Evolutionary conservation across 2,113 vertebrate species (phyloP).

Genomic region (Herpetotheres cachinnans): DNA sequence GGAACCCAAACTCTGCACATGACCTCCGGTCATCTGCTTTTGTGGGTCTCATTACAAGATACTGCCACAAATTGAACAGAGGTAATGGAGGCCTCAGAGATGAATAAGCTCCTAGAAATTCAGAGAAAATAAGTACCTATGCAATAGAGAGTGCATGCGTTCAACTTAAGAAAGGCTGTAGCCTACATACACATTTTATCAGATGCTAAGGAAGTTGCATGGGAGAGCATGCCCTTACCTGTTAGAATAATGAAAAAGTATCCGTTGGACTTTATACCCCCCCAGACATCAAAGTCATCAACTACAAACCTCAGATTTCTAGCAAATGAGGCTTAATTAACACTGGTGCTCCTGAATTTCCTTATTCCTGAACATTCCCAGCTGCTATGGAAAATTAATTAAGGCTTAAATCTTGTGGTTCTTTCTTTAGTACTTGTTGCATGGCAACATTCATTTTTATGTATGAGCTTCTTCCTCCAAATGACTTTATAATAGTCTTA

Average conservation of each 20-base stretch:
- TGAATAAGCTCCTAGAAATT: not conserved
- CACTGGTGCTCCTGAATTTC: not conserved
- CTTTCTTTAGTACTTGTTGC: constrained; percentile 64
- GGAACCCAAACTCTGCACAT: not conserved
- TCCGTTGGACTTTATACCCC: not conserved
- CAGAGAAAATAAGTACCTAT: not conserved
- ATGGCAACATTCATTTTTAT: constrained; percentile 65
- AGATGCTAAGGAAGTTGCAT: not conserved
- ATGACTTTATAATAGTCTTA: constrained; percentile 32
- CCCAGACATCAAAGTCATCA: not conserved
- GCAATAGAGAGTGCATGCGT: accelerated
- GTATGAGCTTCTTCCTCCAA: constrained; percentile 38
- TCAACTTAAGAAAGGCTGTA: not conserved
- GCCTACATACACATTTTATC: not conserved
- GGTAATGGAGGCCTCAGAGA: not conserved
- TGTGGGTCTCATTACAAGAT: not conserved
- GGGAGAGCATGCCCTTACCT: not conserved
- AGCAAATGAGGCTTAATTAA: constrained; percentile 40
- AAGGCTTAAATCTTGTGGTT: constrained; percentile 14
- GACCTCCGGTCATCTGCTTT: not conserved
- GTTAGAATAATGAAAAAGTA: not conserved
- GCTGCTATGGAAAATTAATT: constrained; percentile 45
- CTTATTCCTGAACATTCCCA: constrained; percentile 20
- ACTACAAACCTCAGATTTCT: not conserved
- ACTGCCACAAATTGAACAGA: not conserved